Percentiles rank a stretch among this genome's conserved stretches.
Conservation (phyloP, 2,888 invertebrate genomes). For the Cryptophagus acutangulus region DNA sequence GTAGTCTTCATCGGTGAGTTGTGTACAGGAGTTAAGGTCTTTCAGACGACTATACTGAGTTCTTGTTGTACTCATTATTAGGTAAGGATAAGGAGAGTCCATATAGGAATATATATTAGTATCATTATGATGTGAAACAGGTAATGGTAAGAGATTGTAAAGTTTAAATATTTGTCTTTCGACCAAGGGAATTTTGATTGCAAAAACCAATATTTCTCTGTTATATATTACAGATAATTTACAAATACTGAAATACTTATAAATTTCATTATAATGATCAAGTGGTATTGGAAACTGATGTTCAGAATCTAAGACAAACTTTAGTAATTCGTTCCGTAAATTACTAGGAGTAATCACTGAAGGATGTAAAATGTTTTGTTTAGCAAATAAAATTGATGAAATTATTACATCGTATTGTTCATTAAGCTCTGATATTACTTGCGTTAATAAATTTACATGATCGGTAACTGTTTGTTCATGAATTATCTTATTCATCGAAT, state of each 20-base stretch:
- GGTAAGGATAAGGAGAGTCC: background rate
- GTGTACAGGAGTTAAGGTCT: conserved; percentile 12
- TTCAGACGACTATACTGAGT: conserved; percentile 7
- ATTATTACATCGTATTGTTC: conserved; percentile 9
- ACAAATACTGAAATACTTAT: conserved; percentile 1
- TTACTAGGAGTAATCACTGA: conserved; percentile 14
- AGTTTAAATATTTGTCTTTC: background rate
- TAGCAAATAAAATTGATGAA: conserved; percentile 11
- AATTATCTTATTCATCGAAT: background rate
- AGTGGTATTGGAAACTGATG: conserved; percentile 5
- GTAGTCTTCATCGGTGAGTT: conserved; percentile 4
- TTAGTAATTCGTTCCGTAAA: conserved; percentile 8
- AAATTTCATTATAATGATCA: background rate
- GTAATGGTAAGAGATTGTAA: background rate
- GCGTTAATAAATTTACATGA: conserved; percentile 2
- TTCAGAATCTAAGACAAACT: conserved; percentile 6
- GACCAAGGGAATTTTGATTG: conserved; percentile 14
- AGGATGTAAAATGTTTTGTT: conserved; percentile 12
- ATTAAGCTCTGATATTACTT: background rate
- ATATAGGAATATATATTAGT: conserved; percentile 4
- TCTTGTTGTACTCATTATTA: background rate
- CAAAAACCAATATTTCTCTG: conserved; percentile 8
- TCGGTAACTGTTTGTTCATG: background rate
- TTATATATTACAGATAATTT: conserved; percentile 9
- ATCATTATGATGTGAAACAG: background rate